Base-by-base conservation (phyloP, 2,888 invertebrate genomes). In the Bembecia ichneumoniformis region DNA sequence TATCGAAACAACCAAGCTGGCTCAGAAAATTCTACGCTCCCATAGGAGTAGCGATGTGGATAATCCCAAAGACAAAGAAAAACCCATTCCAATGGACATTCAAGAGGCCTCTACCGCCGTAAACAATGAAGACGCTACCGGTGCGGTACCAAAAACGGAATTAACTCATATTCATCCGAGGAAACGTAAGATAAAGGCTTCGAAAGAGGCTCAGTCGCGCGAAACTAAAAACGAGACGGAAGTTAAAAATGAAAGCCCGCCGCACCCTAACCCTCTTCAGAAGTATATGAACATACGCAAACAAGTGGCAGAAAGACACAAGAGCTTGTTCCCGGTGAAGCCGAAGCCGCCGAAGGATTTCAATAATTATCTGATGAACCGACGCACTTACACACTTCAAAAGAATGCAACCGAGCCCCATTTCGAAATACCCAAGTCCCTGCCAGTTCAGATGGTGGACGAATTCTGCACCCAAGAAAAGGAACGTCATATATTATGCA, bases 311-410 rank as follows among this genome's bases (percentile, higher is more conserved):
- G 89, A 91, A 58, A 89, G 93, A 47, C 89, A 94, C 60, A 91
- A 91, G 66, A 90, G 90, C 49, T 77, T 95, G 53, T 91, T 93
- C 67, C 92, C 93, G 0, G 94, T 96, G 0, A 93, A 94, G 63
- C 96, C 96, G 0, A 94, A 96, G 71, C 94, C 95, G n/a, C 96
- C 96, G 0, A 93, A 94, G 71, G 95, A 95, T 44, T 96, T 94
- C 71, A 94, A 94, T 63, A 95, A 96, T 72, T 96, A 95, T 70
- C 77, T 96, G 50, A 92, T 96, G 90, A 95, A 95, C 68, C 90
- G 93, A 17, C 92, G 94, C 68, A 93, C 94, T 2, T 96, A 96
- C 68, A 91, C 95, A 1, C 81, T 96, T 49, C 91, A 93, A 36
- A 91, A 92, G 10, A 94, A 92, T 57, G 90, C 91, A 2, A 91